Evolutionary conservation across 1,140 invertebrate species (phyloP).

Genomic region (Scaptomyza pallida): DNA sequence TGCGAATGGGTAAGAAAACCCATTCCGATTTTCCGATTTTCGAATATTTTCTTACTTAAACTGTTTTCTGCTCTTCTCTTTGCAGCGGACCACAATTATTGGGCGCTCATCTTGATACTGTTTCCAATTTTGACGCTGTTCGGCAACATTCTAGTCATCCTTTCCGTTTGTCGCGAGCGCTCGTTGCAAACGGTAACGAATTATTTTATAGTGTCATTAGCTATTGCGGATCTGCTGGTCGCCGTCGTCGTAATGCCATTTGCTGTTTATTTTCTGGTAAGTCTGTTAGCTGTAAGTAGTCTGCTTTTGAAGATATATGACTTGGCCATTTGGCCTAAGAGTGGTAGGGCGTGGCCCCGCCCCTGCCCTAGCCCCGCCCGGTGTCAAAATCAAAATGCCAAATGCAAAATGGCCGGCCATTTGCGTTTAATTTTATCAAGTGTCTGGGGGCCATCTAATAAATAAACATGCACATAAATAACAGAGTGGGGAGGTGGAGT

Average conservation of each 20-base stretch:
- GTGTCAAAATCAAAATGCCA: slow-evolving; percentile 60
- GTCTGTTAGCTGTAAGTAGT: slow-evolving; percentile 59
- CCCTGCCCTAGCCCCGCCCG: too few species aligned
- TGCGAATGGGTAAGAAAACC: slow-evolving; percentile 61
- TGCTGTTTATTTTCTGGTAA: slow-evolving; percentile 98
- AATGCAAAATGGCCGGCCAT: slow-evolving; percentile 71
- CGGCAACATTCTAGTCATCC: slow-evolving; percentile 97
- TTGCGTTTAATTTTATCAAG: slow-evolving; percentile 80
- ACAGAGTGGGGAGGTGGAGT: slow-evolving; percentile 13
- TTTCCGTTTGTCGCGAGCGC: slow-evolving; percentile 95
- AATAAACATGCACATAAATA: slow-evolving; percentile 79
- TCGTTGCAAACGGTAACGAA: slow-evolving; percentile 97
- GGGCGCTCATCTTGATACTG: slow-evolving; percentile 93
- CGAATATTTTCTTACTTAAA: too few species aligned
- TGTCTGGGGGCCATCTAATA: slow-evolving; percentile 73
- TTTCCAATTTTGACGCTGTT: slow-evolving; percentile 97
- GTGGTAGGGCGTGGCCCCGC: background rate
- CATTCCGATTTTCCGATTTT: background rate
- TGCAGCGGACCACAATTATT: slow-evolving; percentile 88
- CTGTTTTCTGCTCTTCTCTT: slow-evolving; percentile 11
- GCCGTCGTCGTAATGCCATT: slow-evolving; percentile 99
- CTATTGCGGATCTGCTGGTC: slow-evolving; percentile 98
- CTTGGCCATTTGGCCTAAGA: too few species aligned
- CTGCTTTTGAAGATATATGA: slow-evolving; percentile 21
- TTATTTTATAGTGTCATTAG: slow-evolving; percentile 99